Evolutionary conservation across 2,113 vertebrate genomes (phyloP).

Genomic region (Cyanistes caeruleus): DNA sequence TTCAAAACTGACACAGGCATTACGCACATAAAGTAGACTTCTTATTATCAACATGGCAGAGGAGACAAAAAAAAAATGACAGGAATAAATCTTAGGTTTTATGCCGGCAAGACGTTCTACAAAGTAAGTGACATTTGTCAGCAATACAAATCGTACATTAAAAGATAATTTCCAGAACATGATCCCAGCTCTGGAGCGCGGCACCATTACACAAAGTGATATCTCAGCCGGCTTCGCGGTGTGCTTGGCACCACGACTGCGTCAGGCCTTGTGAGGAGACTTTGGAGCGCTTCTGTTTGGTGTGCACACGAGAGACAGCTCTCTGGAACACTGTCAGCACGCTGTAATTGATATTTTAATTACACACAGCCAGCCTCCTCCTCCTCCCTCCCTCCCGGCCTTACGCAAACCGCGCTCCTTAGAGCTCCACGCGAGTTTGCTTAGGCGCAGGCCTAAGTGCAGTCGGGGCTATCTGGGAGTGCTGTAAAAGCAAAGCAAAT

Average conservation of each 20-base stretch:
- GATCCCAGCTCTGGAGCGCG: constrained; percentile 57
- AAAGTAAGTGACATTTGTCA: constrained; percentile 67
- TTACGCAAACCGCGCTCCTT: not conserved
- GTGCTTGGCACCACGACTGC: not conserved
- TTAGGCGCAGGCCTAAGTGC: not conserved
- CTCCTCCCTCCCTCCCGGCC: constrained; percentile 38
- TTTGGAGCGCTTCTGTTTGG: constrained; percentile 40
- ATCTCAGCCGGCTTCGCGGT: not conserved
- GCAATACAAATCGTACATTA: constrained; percentile 73
- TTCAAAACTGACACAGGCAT: constrained; percentile 64
- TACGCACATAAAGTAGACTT: constrained; percentile 31
- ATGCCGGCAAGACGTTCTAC: constrained; percentile 48
- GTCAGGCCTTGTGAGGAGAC: constrained; percentile 25
- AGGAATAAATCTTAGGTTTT: constrained; percentile 76
- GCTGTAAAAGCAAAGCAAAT: not conserved
- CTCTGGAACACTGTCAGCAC: constrained; percentile 59
- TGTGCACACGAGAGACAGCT: constrained; percentile 41
- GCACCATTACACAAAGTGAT: constrained; percentile 34
- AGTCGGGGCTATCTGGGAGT: not conserved
- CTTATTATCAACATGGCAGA: constrained; percentile 69
- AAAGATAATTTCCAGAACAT: constrained; percentile 76
- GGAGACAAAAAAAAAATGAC: constrained; percentile 63
- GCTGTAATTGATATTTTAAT: constrained; percentile 74
- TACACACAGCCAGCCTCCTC: constrained; percentile 15
- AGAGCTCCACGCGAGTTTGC: not conserved